Evolutionary conservation across 2,888 invertebrate species (phyloP).

Genomic region (Aphodius granarius): DNA sequence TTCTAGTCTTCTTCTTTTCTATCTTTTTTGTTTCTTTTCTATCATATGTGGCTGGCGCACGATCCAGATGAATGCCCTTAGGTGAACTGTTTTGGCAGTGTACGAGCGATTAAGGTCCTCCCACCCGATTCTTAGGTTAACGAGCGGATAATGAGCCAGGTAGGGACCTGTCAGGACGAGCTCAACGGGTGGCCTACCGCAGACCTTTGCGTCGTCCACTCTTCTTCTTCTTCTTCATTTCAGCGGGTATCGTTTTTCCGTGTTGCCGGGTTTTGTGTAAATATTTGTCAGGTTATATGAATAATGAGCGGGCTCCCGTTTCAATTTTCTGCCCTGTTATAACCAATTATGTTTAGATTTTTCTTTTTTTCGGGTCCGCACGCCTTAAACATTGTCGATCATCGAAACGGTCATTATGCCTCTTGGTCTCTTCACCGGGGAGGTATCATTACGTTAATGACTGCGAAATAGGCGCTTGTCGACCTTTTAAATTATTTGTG

Average conservation of each 20-base stretch:
- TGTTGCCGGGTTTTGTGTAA: constrained; percentile 43
- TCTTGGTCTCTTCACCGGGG: background rate
- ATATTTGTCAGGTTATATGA: constrained; percentile 46
- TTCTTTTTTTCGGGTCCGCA: constrained; percentile 25
- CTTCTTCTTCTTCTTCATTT: constrained; percentile 3
- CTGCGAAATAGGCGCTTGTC: background rate
- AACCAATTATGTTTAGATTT: constrained; percentile 36
- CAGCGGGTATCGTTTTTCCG: constrained; percentile 34
- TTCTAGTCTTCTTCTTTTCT: background rate
- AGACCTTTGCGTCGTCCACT: constrained; percentile 28
- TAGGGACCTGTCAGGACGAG: constrained; percentile 38
- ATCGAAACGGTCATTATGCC: background rate
- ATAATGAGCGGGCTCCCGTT: constrained; percentile 47
- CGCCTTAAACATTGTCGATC: background rate
- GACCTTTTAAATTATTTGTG: background rate
- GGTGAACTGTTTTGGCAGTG: constrained; percentile 42
- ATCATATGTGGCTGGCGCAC: background rate
- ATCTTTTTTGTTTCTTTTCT: too few relatives aligned
- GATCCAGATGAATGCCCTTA: constrained; percentile 24
- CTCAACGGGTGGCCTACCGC: constrained; percentile 40
- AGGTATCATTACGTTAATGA: background rate
- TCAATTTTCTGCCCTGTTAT: constrained; percentile 41
- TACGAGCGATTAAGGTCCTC: constrained; percentile 40
- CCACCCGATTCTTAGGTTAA: constrained; percentile 43
- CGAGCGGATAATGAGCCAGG: constrained; percentile 42